A percentile compares a stretch with the other conserved stretches of the same genome.
These are phyloP conservation scores for Chroicocephalus ridibundus DNA, from an alignment of 2,113 vertebrate species.

Conservation along the genomic window DNA sequence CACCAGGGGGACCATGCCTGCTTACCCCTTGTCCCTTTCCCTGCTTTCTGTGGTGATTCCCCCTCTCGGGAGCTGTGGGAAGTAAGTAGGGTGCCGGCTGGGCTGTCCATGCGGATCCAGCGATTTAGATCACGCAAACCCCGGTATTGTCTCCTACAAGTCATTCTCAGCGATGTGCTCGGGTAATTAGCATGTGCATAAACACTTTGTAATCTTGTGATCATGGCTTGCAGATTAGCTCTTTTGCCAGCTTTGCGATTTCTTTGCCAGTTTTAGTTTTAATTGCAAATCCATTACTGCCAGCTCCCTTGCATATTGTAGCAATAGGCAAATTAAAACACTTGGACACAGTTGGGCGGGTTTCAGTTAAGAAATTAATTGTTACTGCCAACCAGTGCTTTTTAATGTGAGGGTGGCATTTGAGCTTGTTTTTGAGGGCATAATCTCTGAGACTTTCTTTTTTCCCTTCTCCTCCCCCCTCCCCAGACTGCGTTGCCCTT, in stretches of 20 bases:
- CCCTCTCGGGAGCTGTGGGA: background rate
- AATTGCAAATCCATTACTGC: conserved; percentile 71
- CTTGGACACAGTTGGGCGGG: conserved; percentile 65
- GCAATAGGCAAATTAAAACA: conserved; percentile 71
- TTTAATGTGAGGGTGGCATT: conserved; percentile 63
- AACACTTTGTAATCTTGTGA: conserved; percentile 71
- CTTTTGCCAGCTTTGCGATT: conserved; percentile 71
- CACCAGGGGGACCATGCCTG: background rate
- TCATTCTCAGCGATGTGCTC: conserved; percentile 42
- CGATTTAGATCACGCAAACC: background rate
- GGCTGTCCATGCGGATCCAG: background rate
- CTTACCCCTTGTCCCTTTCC: background rate
- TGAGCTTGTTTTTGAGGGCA: conserved; percentile 48
- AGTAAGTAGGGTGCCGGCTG: background rate
- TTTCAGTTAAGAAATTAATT: conserved; percentile 69
- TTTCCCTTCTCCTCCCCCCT: background rate
- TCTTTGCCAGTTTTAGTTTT: conserved; percentile 71
- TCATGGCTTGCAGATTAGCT: conserved; percentile 68
- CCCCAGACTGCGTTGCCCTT: conserved; percentile 35
- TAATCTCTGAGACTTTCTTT: conserved; percentile 53
- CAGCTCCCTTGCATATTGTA: conserved; percentile 67
- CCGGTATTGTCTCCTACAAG: conserved; percentile 8
- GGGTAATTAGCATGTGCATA: conserved; percentile 68
- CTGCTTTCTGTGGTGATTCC: background rate
- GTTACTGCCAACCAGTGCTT: conserved; percentile 60